Conservation (phyloP, 2,888 invertebrate species). For the Acronicta aceris region DNA sequence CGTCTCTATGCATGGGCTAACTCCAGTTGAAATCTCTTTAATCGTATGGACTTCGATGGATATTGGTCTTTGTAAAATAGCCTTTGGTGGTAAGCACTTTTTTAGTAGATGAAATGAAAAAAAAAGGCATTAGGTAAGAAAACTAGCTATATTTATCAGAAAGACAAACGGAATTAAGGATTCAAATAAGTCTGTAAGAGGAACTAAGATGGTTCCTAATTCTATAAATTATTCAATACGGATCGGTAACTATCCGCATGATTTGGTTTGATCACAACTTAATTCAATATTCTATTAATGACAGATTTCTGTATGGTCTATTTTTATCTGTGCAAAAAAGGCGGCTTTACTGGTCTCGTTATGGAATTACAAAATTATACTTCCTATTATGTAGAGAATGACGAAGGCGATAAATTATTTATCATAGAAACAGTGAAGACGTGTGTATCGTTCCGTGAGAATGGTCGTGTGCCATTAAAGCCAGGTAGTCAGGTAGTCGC, state of each 20-base stretch:
- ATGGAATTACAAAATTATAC: constrained; percentile 23
- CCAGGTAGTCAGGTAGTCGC: constrained; percentile 60
- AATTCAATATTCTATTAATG: constrained; percentile 29
- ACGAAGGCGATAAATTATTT: constrained; percentile 61
- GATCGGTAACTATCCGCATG: constrained; percentile 9
- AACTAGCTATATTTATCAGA: too few species aligned
- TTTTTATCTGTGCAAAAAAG: constrained; percentile 20
- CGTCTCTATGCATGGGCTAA: too few species aligned
- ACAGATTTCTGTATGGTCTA: constrained; percentile 34
- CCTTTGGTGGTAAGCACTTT: not conserved
- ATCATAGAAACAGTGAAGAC: constrained; percentile 69
- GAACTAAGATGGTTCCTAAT: too few species aligned
- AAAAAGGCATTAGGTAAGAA: too few species aligned
- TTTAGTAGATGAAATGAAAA: too few species aligned
- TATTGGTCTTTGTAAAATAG: too few species aligned
- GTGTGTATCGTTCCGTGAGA: constrained; percentile 81
- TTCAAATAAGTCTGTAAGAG: too few species aligned
- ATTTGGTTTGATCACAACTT: constrained; percentile 7
- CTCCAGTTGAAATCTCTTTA: too few species aligned
- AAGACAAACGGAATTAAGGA: too few species aligned
- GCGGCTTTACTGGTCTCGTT: constrained; percentile 14
- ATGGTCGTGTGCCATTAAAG: constrained; percentile 73
- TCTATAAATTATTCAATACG: not conserved
- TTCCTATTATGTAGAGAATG: constrained; percentile 34
- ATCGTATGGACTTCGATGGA: too few species aligned